Percentiles rank a stretch among this genome's conserved stretches.
phyloP scores from a whole-genome alignment of 2,797 vertebrate genomes.

The Ataeniobius toweri region DNA sequence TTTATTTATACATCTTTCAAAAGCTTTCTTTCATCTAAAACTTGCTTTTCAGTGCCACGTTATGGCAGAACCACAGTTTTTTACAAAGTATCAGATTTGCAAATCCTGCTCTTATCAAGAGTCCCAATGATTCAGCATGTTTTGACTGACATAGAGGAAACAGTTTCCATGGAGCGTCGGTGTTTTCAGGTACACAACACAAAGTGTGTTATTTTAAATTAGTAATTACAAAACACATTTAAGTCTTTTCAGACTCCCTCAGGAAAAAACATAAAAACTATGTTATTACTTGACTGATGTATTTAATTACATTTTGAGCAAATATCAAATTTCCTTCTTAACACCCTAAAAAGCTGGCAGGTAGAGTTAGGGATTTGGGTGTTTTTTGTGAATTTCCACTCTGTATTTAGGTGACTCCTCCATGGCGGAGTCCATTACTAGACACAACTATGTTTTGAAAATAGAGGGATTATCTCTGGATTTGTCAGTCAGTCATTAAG shows the following conservation, averaged over 20 bases:
- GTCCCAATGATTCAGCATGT: slow-evolving; percentile 36
- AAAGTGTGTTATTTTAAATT: slow-evolving; percentile 13
- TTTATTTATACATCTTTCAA: neutral
- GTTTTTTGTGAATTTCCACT: slow-evolving; percentile 63
- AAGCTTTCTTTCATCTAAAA: neutral
- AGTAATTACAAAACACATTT: slow-evolving; percentile 18
- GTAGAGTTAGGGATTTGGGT: slow-evolving; percentile 27
- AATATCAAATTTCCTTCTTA: slow-evolving; percentile 44
- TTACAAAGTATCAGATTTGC: slow-evolving; percentile 40
- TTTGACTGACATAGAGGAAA: slow-evolving; percentile 48
- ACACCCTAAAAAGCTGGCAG: slow-evolving; percentile 39
- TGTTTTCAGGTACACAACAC: slow-evolving; percentile 33
- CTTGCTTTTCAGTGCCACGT: neutral
- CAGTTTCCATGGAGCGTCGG: slow-evolving; percentile 42
- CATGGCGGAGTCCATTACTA: slow-evolving; percentile 33
- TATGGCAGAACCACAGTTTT: slow-evolving; percentile 27
- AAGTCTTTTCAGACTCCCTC: slow-evolving; percentile 13
- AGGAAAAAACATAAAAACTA: slow-evolving; percentile 37
- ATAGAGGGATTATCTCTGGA: slow-evolving; percentile 78
- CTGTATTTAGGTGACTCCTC: slow-evolving; percentile 60
- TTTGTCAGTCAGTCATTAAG: slow-evolving; percentile 79
- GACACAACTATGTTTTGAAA: slow-evolving; percentile 72
- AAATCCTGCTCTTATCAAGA: slow-evolving; percentile 30
- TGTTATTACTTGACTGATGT: slow-evolving; percentile 3
- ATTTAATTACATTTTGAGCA: slow-evolving; percentile 40